Evolutionary conservation across 2,888 invertebrate genomes (phyloP), one percentile per base, ranked within the genome.

Genomic region (Parasteatoda lunata): DNA sequence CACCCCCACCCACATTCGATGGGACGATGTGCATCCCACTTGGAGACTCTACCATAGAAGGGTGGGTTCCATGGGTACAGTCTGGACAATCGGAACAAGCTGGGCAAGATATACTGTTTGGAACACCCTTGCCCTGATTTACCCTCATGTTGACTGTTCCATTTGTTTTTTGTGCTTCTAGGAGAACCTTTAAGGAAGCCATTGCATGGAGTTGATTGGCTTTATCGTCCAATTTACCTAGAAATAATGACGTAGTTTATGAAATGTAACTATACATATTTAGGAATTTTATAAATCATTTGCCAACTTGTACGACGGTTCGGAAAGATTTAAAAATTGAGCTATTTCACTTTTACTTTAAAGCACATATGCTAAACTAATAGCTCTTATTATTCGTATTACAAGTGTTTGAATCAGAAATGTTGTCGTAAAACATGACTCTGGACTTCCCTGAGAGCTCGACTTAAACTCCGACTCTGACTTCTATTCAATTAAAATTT

Each of bases 221-320:
- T 92, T 98, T 98, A 93, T 98, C 98, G 93, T 98, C 97, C 92
- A 97, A 96, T 94, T 97, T 97, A 92, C 97, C 97, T 98, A 94
- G 68, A 90, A 69, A 52, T 4, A 65, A 30, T 30, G 30, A 30
- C 30, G 30, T 30, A 30, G 30, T 30, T 30, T 30, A 1, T 2
- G 2, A 30, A 30, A 30, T 30, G 30, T 30, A 30, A 30, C 30
- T 30, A 30, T 30, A 30, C 30, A 1, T 30, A 30, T 30, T 30
- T 30, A 30, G n/a, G n/a, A n/a, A n/a, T n/a, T n/a, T n/a, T n/a
- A 30, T 30, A 30, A 30, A 30, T 30, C 30, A 30, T 30, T 30
- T 30, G 30, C 30, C 30, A 30, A 30, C 30, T 30, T 30, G 30
- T 30, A 30, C 30, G 30, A 30, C 2, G 30, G 30, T 30, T 30